Percentiles rank a stretch among this genome's conserved stretches.
phyloP scores from a whole-genome alignment of 2,888 invertebrate genomes.

The Hemistola chrysoprasaria region DNA sequence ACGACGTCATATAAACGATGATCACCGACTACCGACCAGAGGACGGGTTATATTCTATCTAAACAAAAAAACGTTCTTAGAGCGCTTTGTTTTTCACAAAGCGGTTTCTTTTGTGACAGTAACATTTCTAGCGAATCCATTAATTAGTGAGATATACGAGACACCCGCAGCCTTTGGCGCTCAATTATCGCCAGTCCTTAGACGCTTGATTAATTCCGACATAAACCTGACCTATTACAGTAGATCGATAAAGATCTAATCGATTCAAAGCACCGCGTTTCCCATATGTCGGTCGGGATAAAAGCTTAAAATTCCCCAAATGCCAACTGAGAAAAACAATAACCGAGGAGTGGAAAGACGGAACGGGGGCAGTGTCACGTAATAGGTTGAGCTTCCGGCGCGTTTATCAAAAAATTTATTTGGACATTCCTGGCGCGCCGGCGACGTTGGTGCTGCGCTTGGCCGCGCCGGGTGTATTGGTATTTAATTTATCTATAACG shows the following conservation, averaged over 20 bases:
- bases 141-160: conserved; percentile 79
- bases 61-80: conserved; percentile 33
- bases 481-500: conserved; percentile 79
- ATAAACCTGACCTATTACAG: conserved; percentile 78
- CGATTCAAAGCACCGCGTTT: conserved; percentile 74
- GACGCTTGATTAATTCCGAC: conserved; percentile 80
- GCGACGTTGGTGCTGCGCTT: conserved; percentile 59
- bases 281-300: conserved; percentile 67
- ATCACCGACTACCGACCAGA: conserved; percentile 13
- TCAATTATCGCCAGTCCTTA: conserved; percentile 73
- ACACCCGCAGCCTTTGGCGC: conserved; percentile 65
- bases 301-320: conserved; percentile 67
- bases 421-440: conserved; percentile 72
- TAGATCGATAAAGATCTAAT: conserved; percentile 73
- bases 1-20: conserved; percentile 24
- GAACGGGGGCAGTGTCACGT: conserved; percentile 73
- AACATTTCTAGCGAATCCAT: conserved; percentile 75
- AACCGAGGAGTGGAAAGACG: conserved; percentile 61
- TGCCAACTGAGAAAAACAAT: conserved; percentile 73
- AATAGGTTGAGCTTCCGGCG: conserved; percentile 77
- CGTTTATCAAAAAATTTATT: conserved; percentile 79
- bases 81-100: conserved; percentile 42
- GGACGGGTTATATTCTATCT: conserved; percentile 35
- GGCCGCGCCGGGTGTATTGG: conserved; percentile 67
- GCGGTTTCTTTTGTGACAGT: conserved; percentile 73